Evolutionary conservation across 2,888 invertebrate genomes (phyloP), one percentile per base, ranked within the genome.

Genomic region (Mythimna impura): DNA sequence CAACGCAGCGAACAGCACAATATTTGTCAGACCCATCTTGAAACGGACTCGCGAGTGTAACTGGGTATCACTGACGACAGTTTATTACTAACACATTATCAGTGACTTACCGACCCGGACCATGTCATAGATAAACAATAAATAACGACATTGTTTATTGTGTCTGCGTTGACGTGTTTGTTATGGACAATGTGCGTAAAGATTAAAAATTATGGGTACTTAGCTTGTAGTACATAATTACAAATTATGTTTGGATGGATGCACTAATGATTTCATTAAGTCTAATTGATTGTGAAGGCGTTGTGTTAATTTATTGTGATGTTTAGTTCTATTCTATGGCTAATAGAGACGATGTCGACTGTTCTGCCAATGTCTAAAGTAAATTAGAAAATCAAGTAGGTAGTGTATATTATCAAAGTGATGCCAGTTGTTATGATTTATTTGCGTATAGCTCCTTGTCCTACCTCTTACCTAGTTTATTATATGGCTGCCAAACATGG

Each of bases 81-180:
- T 40, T 60, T 68, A 71, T 77, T 66, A 69, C 60, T 54, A 54
- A 57, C 63, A 34, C 66, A 64, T 67, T 68, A 64, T 64, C 61
- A 17, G 8, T 70, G 76, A 78, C 71, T 64, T 25, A 14, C 10
- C 61, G 78, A 84, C 82, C 85, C 70, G 60, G 71, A 60, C 66
- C 58, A 25, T 62, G 72, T 58, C 50, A 64, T 71, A 52, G 81
- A 85, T 81, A 82, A 81, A 78, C 54, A 10, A n/a, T 66, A n/a
- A 76, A 66, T 70, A 71, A 79, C 50, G 62, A 72, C 82, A 79
- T 80, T 81, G 74, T 84, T 85, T 78, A 74, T 83, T 82, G 67
- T 76, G 75, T 69, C 81, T 75, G 64, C 17, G 0, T 25, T 60
- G 55, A 54, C 30, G 22, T 76, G 58, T 65, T 80, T 63, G 34